Conservation (phyloP, 2,113 vertebrate species). For the Carettochelys insculpta region DNA sequence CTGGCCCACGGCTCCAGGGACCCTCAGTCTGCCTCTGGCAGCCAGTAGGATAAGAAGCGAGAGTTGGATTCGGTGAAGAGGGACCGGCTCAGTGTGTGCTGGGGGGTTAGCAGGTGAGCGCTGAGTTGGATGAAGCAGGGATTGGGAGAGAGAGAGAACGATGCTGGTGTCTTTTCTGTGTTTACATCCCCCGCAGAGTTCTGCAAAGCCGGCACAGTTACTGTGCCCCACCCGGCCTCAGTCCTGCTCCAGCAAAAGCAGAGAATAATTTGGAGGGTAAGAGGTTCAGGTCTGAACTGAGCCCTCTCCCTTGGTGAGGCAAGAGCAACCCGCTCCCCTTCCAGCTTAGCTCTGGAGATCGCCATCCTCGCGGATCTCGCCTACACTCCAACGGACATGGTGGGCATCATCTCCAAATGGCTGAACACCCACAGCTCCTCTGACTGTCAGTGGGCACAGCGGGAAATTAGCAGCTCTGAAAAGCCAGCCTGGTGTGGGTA, state of each 20-base stretch:
- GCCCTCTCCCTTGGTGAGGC: neutral
- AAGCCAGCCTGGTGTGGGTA: accelerated
- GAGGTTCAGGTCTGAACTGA: neutral
- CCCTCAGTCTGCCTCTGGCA: no score
- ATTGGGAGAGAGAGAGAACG: neutral
- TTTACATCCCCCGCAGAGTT: neutral
- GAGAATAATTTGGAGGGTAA: neutral
- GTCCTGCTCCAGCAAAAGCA: neutral
- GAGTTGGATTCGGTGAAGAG: neutral
- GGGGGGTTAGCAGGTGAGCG: neutral
- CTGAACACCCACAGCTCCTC: accelerated
- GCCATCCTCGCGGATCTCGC: neutral
- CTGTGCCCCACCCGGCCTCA: neutral
- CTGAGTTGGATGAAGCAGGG: neutral
- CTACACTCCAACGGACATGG: neutral
- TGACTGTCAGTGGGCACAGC: neutral
- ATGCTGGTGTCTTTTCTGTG: neutral
- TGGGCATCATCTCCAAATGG: neutral
- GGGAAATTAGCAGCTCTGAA: accelerated
- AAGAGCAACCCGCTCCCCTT: neutral
- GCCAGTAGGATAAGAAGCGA: neutral
- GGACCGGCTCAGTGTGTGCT: neutral
- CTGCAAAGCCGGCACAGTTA: neutral
- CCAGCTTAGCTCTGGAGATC: neutral
- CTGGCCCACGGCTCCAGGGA: no score